Conservation (phyloP, 1,140 invertebrate species). For the Magallana ariakensis region DNA sequence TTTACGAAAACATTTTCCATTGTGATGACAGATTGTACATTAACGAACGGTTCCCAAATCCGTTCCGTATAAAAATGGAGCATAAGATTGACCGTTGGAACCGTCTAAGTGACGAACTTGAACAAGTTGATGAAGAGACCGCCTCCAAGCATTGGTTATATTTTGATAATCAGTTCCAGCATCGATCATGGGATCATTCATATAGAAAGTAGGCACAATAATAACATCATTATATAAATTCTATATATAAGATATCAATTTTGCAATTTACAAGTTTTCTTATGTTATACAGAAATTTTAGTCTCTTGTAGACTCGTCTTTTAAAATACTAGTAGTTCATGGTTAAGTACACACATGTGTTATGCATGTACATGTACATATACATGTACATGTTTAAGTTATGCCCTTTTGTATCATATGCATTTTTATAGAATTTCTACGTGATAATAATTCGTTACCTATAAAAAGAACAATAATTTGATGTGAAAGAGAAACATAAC, state of each 20-base stretch:
- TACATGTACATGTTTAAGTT: too few relatives aligned
- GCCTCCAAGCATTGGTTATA: background rate
- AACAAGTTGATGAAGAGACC: background rate
- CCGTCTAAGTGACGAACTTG: background rate
- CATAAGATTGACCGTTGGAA: background rate
- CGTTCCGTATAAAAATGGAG: background rate
- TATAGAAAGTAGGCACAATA: background rate
- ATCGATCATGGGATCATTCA: background rate
- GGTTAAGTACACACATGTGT: too few relatives aligned
- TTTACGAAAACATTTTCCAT: constrained; percentile 11
- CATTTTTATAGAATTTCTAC: too few relatives aligned
- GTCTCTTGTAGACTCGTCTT: too few relatives aligned
- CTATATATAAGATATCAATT: too few relatives aligned
- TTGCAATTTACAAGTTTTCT: too few relatives aligned
- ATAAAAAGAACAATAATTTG: background rate
- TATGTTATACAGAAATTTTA: too few relatives aligned
- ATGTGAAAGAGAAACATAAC: background rate
- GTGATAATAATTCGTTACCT: too few relatives aligned
- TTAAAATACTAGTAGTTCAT: too few relatives aligned
- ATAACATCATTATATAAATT: too few relatives aligned
- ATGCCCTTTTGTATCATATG: too few relatives aligned
- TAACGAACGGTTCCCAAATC: background rate
- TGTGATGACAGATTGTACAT: constrained; percentile 6
- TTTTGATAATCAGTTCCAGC: constrained; percentile 8
- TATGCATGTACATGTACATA: too few relatives aligned